phyloP scores from a whole-genome alignment of 2,797 vertebrate genomes.

The Gadopsis bispinosus region DNA sequence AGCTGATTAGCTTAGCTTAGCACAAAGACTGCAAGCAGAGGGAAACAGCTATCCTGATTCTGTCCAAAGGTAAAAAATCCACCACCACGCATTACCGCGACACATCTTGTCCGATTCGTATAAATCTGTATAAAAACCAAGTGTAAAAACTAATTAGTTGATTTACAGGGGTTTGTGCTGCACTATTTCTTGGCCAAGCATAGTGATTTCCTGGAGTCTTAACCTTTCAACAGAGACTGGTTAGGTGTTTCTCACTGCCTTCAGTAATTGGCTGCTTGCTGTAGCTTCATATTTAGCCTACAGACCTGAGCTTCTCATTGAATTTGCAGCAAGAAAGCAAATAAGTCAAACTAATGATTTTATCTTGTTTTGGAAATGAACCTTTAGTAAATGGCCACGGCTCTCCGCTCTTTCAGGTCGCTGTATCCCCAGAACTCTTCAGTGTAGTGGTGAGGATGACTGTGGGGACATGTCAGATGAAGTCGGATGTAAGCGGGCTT shows the following conservation, averaged over 20 bases:
- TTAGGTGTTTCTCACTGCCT: not conserved
- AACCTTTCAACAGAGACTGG: not conserved
- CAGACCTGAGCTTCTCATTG: not conserved
- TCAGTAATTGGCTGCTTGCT: not conserved
- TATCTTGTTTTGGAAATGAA: not conserved
- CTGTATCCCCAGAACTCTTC: conserved; percentile 88
- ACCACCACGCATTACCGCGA: too few species aligned
- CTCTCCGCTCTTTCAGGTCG: conserved; percentile 82
- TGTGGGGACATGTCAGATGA: conserved; percentile 95
- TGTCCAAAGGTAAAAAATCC: too few species aligned
- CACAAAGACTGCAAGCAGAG: not conserved
- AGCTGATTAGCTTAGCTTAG: not conserved
- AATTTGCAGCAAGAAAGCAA: not conserved
- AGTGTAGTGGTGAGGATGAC: conserved; percentile 94
- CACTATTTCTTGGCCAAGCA: not conserved
- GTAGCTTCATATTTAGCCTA: not conserved
- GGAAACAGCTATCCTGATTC: not conserved
- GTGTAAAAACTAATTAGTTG: too few species aligned
- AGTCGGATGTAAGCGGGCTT: conserved; percentile 83
- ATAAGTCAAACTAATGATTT: not conserved
- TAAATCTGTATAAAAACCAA: not conserved
- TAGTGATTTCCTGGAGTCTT: not conserved
- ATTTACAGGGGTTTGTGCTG: not conserved
- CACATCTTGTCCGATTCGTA: too few species aligned
- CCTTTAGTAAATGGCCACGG: not conserved